phyloP scores from a whole-genome alignment of 2,888 invertebrate species.

The Drosophila picticornis region DNA sequence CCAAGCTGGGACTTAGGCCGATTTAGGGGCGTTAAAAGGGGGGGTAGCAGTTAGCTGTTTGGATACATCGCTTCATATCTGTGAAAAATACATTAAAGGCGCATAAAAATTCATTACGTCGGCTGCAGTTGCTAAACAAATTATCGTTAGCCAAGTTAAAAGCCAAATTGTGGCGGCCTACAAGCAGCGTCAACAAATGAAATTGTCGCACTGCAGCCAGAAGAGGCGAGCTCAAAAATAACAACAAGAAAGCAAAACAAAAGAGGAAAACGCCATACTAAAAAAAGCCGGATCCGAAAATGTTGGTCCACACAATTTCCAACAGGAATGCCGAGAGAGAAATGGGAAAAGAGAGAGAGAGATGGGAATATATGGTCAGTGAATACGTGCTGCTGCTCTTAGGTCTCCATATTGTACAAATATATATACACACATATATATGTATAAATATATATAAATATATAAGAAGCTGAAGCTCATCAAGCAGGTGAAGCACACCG shows the following conservation, averaged over 20 bases:
- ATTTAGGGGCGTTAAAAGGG: background rate
- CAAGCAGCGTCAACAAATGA: conserved; percentile 42
- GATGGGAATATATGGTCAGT: conserved; percentile 1
- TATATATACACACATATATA: background rate
- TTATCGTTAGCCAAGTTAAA: conserved; percentile 79
- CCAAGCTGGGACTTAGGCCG: conserved; percentile 8
- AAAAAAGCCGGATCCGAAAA: conserved; percentile 47
- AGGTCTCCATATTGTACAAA: conserved; percentile 16
- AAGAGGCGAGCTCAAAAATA: conserved; percentile 21
- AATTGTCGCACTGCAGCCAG: conserved; percentile 63
- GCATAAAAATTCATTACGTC: conserved; percentile 80
- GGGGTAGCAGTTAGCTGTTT: conserved; percentile 16
- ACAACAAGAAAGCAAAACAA: conserved; percentile 2
- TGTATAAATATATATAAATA: background rate
- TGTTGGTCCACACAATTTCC: conserved; percentile 53
- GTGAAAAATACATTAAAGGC: conserved; percentile 71
- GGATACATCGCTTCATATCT: conserved; percentile 68
- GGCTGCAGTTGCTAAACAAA: conserved; percentile 76
- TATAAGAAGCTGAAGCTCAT: conserved; percentile 37
- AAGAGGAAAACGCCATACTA: conserved; percentile 34
- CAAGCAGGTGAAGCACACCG: conserved; percentile 54
- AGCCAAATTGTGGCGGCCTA: conserved; percentile 60
- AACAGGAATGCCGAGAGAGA: conserved; percentile 7
- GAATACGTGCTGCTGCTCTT: conserved; percentile 42
- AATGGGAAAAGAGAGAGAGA: background rate